Conservation (phyloP, 2,797 vertebrate species). For the Amniataba percoides region DNA sequence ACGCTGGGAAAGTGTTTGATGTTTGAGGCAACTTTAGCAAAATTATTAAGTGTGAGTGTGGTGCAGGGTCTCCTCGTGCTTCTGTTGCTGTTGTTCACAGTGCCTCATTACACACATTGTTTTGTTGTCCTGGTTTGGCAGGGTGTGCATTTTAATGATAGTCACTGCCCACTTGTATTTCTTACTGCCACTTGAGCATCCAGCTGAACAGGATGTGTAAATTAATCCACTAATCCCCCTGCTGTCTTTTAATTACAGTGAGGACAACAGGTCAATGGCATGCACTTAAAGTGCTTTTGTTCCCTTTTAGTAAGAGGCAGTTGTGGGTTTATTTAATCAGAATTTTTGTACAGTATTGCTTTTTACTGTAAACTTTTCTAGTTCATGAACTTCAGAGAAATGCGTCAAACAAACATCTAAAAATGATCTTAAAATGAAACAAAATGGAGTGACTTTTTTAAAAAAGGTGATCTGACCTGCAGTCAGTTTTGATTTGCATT, state of each 20-base stretch:
- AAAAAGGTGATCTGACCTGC: neutral
- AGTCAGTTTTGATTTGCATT: constrained; percentile 1
- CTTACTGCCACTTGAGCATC: constrained; percentile 53
- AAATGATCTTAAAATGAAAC: neutral
- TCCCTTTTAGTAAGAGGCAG: constrained; percentile 20
- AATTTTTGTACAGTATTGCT: constrained; percentile 12
- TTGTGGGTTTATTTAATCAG: constrained; percentile 26
- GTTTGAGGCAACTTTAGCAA: neutral
- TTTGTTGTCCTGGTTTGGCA: constrained; percentile 38
- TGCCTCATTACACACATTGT: neutral
- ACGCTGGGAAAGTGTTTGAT: neutral
- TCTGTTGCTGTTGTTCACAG: constrained; percentile 20
- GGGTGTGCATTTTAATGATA: constrained; percentile 53
- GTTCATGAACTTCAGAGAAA: constrained; percentile 7
- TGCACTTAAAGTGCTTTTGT: constrained; percentile 58
- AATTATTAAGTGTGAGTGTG: neutral
- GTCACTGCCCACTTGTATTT: constrained; percentile 38
- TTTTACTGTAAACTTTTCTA: neutral
- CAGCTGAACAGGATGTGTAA: constrained; percentile 60
- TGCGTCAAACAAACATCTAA: neutral
- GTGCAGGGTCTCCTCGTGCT: constrained; percentile 10
- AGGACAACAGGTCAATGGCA: constrained; percentile 60
- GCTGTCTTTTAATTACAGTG: constrained; percentile 69
- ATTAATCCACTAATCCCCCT: constrained; percentile 70
- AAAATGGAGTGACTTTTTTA: neutral